Percentiles rank a stretch among this genome's conserved stretches.
These are phyloP conservation scores for Colistium nudipinnis DNA, from an alignment of 2,113 vertebrate genomes.

Conservation along the genomic window DNA sequence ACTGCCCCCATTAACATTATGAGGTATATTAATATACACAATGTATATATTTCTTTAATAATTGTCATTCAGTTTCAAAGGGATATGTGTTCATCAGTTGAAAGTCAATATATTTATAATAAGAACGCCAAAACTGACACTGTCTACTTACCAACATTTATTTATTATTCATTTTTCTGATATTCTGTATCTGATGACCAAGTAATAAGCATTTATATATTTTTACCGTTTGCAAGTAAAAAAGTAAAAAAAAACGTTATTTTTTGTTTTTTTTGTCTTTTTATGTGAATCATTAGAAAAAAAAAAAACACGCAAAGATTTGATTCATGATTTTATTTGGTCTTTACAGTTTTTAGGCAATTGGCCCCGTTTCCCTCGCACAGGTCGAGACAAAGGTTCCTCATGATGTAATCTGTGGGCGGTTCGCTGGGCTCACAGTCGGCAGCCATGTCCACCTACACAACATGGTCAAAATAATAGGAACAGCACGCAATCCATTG, in stretches of 20 bases:
- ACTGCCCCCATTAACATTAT: background rate
- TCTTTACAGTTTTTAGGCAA: background rate
- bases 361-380: background rate
- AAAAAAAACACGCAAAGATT: background rate
- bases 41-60: background rate
- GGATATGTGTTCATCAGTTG: background rate
- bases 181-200: too few species aligned
- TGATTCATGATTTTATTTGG: background rate
- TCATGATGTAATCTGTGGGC: constrained; percentile 9
- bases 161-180: too few species aligned
- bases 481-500: background rate
- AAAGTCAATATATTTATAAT: background rate
- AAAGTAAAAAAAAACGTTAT: too few species aligned
- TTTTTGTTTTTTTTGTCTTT: too few species aligned
- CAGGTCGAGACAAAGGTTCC: constrained; percentile 10
- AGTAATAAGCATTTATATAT: too few species aligned
- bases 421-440: constrained; percentile 1
- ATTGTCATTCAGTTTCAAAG: background rate
- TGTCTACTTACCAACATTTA: too few species aligned
- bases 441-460: constrained; percentile 25
- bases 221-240: too few species aligned
- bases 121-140: background rate
- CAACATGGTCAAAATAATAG: constrained; percentile 1
- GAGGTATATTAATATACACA: background rate
- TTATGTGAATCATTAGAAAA: too few species aligned